These are phyloP conservation scores for Lomographa bimaculata DNA, from an alignment of 2,888 invertebrate species.

Conservation along the genomic window DNA sequence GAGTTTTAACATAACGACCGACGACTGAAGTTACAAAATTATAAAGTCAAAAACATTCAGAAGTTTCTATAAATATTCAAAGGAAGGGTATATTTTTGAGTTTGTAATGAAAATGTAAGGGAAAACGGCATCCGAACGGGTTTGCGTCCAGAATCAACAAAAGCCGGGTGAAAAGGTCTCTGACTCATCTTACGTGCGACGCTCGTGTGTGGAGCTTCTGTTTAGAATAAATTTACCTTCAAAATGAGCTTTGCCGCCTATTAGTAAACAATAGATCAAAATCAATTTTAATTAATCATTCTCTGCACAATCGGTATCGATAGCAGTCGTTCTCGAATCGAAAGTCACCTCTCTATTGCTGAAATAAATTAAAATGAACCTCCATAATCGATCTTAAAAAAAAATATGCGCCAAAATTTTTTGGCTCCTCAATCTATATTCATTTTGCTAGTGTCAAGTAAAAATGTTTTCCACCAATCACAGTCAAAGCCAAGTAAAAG, in stretches of 20 bases:
- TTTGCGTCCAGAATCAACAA: constrained; percentile 72
- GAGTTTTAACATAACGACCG: constrained; percentile 38
- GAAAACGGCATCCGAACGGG: constrained; percentile 61
- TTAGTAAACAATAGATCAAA: constrained; percentile 47
- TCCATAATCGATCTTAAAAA: too few species aligned
- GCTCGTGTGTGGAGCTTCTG: constrained; percentile 58
- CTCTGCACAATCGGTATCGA: constrained; percentile 12
- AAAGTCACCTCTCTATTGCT: constrained; percentile 5
- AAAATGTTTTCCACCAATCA: too few species aligned
- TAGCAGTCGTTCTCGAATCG: constrained; percentile 9
- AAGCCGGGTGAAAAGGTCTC: constrained; percentile 70
- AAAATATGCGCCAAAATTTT: too few species aligned
- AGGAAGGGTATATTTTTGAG: constrained; percentile 38
- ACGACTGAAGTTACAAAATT: constrained; percentile 40
- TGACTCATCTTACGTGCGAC: constrained; percentile 68
- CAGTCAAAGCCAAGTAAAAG: too few species aligned
- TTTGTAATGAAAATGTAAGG: constrained; percentile 54
- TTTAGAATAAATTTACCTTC: constrained; percentile 72
- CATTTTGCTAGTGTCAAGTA: too few species aligned
- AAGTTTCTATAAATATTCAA: constrained; percentile 58
- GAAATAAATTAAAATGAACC: not conserved
- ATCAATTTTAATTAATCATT: constrained; percentile 39
- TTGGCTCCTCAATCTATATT: too few species aligned
- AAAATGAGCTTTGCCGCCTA: constrained; percentile 53
- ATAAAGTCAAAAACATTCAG: constrained; percentile 46